Percentiles rank a stretch among this genome's conserved stretches.
Conservation (phyloP, 2,113 vertebrate species). For the Bathybates hornii region DNA sequence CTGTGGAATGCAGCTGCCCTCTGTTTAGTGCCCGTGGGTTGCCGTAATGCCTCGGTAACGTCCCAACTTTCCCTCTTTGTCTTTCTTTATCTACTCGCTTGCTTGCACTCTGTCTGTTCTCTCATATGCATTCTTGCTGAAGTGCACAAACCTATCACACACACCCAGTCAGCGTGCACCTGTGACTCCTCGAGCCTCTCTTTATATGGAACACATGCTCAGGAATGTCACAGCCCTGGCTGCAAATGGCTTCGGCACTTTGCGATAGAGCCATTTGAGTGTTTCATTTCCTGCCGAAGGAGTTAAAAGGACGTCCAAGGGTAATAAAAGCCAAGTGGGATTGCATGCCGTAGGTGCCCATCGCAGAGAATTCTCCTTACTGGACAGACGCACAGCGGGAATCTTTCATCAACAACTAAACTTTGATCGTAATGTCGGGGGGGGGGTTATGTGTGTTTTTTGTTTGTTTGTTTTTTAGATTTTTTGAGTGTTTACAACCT, state of each 20-base stretch:
- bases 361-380: constrained; percentile 21
- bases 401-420: constrained; percentile 16
- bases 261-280: constrained; percentile 59
- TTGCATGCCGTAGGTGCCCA: constrained; percentile 33
- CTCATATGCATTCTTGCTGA: constrained; percentile 9
- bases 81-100: neutral
- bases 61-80: constrained; percentile 26
- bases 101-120: neutral
- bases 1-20: constrained; percentile 22
- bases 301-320: constrained; percentile 53
- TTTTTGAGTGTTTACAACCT: neutral
- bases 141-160: neutral
- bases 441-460: neutral
- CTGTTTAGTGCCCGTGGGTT: constrained; percentile 33
- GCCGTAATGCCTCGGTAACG: constrained; percentile 38
- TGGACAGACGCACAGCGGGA: neutral
- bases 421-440: constrained; percentile 27
- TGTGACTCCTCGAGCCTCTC: constrained; percentile 50
- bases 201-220: constrained; percentile 65
- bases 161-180: constrained; percentile 44
- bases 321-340: constrained; percentile 52
- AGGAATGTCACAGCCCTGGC: constrained; percentile 41
- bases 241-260: constrained; percentile 42
- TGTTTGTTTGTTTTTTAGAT: neutral
- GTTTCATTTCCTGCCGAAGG: constrained; percentile 76